Evolutionary conservation across 2,797 vertebrate genomes (phyloP).

Genomic region (Huso huso): DNA sequence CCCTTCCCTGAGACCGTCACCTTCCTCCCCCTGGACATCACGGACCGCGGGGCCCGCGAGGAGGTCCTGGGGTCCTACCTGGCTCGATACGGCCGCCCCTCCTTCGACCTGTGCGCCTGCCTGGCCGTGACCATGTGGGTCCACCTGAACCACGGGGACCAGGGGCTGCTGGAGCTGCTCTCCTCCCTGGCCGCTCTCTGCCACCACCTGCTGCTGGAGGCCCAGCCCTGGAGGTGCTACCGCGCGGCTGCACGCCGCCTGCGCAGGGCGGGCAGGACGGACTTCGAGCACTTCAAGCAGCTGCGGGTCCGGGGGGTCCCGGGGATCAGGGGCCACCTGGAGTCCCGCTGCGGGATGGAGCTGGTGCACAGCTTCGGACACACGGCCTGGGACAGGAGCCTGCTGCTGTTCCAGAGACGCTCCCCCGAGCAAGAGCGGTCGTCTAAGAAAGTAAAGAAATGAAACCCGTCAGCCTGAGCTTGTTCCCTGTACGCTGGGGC

Average conservation of each 20-base stretch:
- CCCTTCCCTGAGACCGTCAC: slow-evolving; percentile 66
- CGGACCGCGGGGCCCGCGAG: slow-evolving; percentile 42
- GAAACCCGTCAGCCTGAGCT: too few relatives aligned
- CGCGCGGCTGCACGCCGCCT: slow-evolving; percentile 80
- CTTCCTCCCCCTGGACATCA: slow-evolving; percentile 77
- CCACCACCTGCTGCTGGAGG: slow-evolving; percentile 74
- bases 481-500: too few relatives aligned
- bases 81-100: slow-evolving; percentile 46
- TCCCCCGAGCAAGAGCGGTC: too few relatives aligned
- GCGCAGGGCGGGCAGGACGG: slow-evolving; percentile 68
- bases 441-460: too few relatives aligned
- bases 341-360: slow-evolving; percentile 66
- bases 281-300: slow-evolving; percentile 80
- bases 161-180: slow-evolving; percentile 67
- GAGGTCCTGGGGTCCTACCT: slow-evolving; percentile 56
- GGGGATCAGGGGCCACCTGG: slow-evolving; percentile 65
- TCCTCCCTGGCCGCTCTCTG: slow-evolving; percentile 66
- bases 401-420: slow-evolving; percentile 68
- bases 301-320: slow-evolving; percentile 74
- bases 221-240: slow-evolving; percentile 91
- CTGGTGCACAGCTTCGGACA: slow-evolving; percentile 73
- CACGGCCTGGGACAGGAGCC: slow-evolving; percentile 78
- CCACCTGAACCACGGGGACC: slow-evolving; percentile 84
- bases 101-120: slow-evolving; percentile 78
- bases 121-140: slow-evolving; percentile 97